Percentiles rank a stretch among this genome's conserved stretches.
Conservation (phyloP, 1,140 invertebrate genomes). For the Nephila pilipes region DNA sequence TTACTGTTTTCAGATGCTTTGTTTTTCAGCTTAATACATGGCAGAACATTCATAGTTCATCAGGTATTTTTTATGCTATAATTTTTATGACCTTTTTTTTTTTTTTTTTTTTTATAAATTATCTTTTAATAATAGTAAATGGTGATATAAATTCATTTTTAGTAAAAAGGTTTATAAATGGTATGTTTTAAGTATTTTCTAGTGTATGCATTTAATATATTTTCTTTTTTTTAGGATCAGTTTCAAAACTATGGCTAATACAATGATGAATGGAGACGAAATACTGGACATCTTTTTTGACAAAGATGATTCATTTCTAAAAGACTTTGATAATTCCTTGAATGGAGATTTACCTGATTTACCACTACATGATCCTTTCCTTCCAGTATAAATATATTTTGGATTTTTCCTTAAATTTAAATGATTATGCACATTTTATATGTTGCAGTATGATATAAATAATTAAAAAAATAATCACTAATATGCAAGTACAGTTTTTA, state of each 20-base stretch:
- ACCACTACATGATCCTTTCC: background rate
- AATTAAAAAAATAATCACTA: no score
- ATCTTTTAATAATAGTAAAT: background rate
- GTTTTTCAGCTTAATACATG: background rate
- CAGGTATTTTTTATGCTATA: background rate
- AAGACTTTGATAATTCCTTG: slow-evolving; percentile 54
- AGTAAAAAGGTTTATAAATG: background rate
- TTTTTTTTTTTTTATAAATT: no score
- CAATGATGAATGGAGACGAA: slow-evolving; percentile 27
- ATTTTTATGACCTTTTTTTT: no score
- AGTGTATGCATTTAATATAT: background rate
- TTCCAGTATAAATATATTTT: background rate
- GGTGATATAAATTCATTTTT: background rate
- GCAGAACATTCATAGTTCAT: background rate
- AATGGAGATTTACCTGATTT: slow-evolving; percentile 13
- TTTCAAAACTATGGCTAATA: background rate
- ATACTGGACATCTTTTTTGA: slow-evolving; percentile 69
- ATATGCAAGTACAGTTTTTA: no score
- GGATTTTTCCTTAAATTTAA: no score
- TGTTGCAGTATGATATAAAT: no score
- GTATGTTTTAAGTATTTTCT: background rate
- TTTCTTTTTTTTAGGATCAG: background rate
- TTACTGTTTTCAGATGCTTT: background rate
- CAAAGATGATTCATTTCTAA: slow-evolving; percentile 66
- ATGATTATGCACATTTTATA: no score